Evolutionary conservation across 1,140 invertebrate species (phyloP).

Genomic region (Dendrolimus punctatus): DNA sequence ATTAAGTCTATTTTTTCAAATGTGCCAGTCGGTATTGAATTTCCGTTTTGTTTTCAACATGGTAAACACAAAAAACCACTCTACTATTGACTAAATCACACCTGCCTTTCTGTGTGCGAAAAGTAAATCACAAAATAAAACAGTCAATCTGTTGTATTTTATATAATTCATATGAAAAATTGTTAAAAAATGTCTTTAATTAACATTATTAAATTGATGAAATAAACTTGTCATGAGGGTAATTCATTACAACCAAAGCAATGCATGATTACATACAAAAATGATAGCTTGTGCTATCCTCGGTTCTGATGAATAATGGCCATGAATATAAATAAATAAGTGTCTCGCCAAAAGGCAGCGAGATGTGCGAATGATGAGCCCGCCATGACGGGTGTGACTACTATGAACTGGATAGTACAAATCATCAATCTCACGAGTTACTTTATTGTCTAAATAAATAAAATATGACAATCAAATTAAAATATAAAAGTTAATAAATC

Average conservation of each 20-base stretch:
- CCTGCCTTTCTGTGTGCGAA: not conserved
- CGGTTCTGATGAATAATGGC: conserved; percentile 3
- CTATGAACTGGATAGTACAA: not conserved
- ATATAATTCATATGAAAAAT: conserved; percentile 66
- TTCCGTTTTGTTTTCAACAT: not conserved
- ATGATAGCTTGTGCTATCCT: conserved; percentile 22
- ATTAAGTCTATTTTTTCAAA: too few relatives aligned
- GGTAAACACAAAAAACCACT: not conserved
- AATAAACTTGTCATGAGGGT: conserved; percentile 40
- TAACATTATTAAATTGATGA: conserved; percentile 48
- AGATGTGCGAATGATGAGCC: too few relatives aligned
- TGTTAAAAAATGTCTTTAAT: conserved; percentile 65
- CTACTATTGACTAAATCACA: too few relatives aligned
- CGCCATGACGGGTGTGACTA: too few relatives aligned
- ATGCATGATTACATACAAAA: conserved; percentile 24
- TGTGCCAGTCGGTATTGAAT: not conserved
- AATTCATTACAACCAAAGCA: conserved; percentile 35
- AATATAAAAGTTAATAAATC: conserved; percentile 10
- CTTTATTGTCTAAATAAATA: conserved; percentile 1
- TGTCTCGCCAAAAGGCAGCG: too few relatives aligned
- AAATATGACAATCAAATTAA: conserved; percentile 9
- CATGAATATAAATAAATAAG: too few relatives aligned
- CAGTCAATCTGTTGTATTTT: conserved; percentile 36
- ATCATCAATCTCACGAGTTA: conserved; percentile 10
- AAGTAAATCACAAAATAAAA: conserved; percentile 23